Base-by-base conservation (phyloP, 2,797 vertebrate genomes). In the Neostethus bicornis region DNA sequence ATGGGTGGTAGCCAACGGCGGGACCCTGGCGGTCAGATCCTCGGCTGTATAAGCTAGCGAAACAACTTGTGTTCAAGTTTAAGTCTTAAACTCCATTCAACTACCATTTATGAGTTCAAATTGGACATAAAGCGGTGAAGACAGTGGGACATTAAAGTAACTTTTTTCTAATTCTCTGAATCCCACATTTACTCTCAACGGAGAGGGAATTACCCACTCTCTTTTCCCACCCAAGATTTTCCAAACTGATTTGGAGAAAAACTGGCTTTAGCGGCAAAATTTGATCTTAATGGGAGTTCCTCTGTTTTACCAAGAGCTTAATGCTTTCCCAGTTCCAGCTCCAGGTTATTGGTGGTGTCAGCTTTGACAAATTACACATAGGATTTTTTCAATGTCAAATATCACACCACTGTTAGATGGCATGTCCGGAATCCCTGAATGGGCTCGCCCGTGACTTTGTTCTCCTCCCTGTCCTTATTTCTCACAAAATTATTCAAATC, bases 281-380 rank as follows among this genome's bases (percentile, higher is more conserved):
- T 61, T 60, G 49, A 73, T 80, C 45, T 80, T 42, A 58, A 31
- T 73, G 79, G 75, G 75, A 87, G 82, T 87, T 87, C 66, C 81
- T 84, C 48, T 86, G 67, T 84, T 86, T 85, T 77, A 64, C 60
- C 51, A 79, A 70, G 47, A 50, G 63, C 69, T 76, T 80, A 73
- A 73, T 75, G 62, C 70, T 76, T 75, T 85, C 64, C 73, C 67
- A 66, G 70, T 67, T 73, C 70, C 69, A 72, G 65, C 75, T 72
- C 59, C 54, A 51, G 43, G 34, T 66, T 73, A 52, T 81, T 76
- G 76, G 35, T 60, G 38, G 48, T 82, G 82, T 83, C 77, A 84
- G 61, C 17, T 62, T 81, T 86, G 81, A 88, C 81, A 85, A 63
- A 84, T 84, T 69, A 63, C 70, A 32, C 57, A 65, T 57, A 45